Percentiles rank a stretch among this genome's conserved stretches.
phyloP scores from a whole-genome alignment of 2,888 invertebrate species.

The Flexamia atlantica region DNA sequence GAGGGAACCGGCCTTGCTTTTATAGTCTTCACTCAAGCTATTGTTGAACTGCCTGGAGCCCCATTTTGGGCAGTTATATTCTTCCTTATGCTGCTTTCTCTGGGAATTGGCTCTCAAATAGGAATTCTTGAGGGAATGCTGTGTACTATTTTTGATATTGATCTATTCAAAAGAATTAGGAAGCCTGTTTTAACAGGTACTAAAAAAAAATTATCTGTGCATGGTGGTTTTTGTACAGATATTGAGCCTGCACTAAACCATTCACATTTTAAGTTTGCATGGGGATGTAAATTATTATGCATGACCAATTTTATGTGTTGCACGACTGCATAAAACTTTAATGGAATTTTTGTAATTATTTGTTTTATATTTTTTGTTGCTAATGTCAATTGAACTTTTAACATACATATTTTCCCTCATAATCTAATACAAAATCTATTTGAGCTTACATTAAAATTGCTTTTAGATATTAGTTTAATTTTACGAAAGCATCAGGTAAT shows the following conservation, averaged over 20 bases:
- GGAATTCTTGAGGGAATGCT: slow-evolving; percentile 98
- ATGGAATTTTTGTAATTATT: no score
- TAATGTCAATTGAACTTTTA: no score
- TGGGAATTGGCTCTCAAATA: slow-evolving; percentile 97
- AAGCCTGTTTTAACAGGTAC: slow-evolving; percentile 93
- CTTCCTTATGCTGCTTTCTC: slow-evolving; percentile 95
- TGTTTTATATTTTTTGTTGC: no score
- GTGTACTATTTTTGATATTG: slow-evolving; percentile 95
- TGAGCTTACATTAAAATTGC: no score
- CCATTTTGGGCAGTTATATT: slow-evolving; percentile 98
- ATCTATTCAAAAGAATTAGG: slow-evolving; percentile 92
- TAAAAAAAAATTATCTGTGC: slow-evolving; percentile 60
- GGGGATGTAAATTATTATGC: background rate
- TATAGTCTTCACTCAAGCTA: slow-evolving; percentile 98
- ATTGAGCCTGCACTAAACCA: background rate
- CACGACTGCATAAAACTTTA: no score
- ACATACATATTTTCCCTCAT: no score
- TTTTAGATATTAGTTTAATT: no score
- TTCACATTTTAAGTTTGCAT: background rate
- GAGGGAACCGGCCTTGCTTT: slow-evolving; percentile 98
- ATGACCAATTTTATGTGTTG: background rate
- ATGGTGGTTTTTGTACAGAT: background rate
- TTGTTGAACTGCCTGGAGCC: slow-evolving; percentile 94
- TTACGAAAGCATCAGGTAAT: no score
- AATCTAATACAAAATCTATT: no score